Evolutionary conservation across 2,888 invertebrate genomes (phyloP), one percentile per base, ranked within the genome.

Genomic region (Hemaris fuciformis): DNA sequence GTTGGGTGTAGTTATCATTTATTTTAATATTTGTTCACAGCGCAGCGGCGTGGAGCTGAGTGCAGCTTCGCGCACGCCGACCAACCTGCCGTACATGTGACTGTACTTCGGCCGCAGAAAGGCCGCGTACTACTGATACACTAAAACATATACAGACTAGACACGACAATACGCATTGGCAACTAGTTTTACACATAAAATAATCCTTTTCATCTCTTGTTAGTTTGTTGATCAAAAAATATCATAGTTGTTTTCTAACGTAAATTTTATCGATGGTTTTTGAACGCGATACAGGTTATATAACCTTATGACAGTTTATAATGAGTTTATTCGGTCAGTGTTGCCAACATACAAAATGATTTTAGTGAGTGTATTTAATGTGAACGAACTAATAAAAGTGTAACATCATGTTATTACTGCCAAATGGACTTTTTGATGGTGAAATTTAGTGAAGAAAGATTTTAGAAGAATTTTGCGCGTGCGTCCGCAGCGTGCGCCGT

Each of bases 71-170:
- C 79, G 83, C 22, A 80, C 83, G 0, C 84, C 88, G 1, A 88
- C 89, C 34, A 91, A 89, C 73, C 77, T 92, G 10, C 91, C 91
- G 13, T 90, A 85, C 80, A 91, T 92, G 91, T 91, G 91, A 91
- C 89, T 83, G 63, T 53, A 53, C 75, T 77, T 66, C 68, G 83
- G 85, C 81, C 80, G 76, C 70, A 83, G 83, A 83, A 79, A 75
- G 73, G 76, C 93, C 72, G 81, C 80, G 60, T 79, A 73, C 74
- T 76, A 70, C 72, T 76, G 71, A 73, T 13, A 48, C 25, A 43
- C 18, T 20, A n/a, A n/a, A n/a, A 22, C 22, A 27, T 1, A 8
- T 8, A 31, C 18, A 31, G 38, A n/a, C 31, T 31, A 31, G 31
- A 31, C 10, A 6, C 5, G 27, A 48, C 53, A 31, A 31, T 3